phyloP scores from a whole-genome alignment of 2,113 vertebrate species.

The Fulmarus glacialis region DNA sequence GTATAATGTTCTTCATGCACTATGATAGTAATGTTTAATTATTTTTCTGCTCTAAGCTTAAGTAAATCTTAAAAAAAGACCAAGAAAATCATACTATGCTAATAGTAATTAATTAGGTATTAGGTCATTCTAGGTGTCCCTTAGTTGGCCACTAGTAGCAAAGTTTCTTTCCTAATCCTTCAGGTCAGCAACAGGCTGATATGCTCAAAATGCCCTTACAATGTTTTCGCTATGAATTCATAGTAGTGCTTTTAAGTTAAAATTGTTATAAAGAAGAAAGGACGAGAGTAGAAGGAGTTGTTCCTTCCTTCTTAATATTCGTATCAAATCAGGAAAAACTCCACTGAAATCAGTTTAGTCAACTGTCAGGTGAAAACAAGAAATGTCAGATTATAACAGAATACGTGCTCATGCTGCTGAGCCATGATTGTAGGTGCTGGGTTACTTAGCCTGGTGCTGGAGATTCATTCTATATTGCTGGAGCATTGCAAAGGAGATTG shows the following conservation, averaged over 20 bases:
- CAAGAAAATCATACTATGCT: neutral
- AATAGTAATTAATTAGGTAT: neutral
- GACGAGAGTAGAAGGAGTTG: neutral
- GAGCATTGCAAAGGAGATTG: neutral
- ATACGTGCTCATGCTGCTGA: neutral
- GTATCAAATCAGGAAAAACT: neutral
- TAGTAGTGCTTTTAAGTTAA: neutral
- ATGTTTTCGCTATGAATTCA: neutral
- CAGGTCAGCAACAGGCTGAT: neutral
- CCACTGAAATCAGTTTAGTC: neutral
- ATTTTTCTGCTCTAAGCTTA: neutral
- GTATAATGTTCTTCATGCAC: neutral
- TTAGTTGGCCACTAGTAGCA: neutral
- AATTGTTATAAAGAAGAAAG: neutral
- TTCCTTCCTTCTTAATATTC: neutral
- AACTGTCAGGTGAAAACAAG: neutral
- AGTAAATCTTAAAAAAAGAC: neutral
- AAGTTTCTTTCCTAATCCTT: neutral
- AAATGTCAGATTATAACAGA: neutral
- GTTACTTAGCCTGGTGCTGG: neutral
- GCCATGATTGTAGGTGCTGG: neutral
- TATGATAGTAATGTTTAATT: neutral
- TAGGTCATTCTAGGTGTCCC: neutral
- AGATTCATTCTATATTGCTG: neutral
- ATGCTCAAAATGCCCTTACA: neutral